Base-by-base conservation (phyloP, 1,140 invertebrate genomes). In the Ditylenchus dipsaci region DNA sequence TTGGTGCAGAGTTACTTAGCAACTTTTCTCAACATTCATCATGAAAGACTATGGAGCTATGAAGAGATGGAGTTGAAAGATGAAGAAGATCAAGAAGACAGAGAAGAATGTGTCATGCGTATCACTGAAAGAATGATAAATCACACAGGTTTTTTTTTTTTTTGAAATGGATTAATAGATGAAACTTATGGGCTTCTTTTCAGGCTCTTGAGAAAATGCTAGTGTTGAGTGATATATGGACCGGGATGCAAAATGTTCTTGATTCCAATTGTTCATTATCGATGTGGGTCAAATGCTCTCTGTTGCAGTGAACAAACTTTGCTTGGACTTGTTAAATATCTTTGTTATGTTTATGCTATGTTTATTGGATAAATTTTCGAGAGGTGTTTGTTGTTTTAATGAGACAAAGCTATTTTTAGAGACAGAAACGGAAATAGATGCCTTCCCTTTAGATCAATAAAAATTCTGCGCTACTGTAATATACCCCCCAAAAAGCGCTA, bases 1-100 rank as follows among this genome's bases (percentile, higher is more conserved):
- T 83, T 95, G n/a, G 88, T 89, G 0, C 90, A 95, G 83, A 89
- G 92, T 0, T 96, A 94, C 86, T 85, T 97, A n/a, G 89, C 88
- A 60, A 85, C 95, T 19, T 96, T 95, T 86, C 82, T 97, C 13
- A 94, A 95, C 84, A 87, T 88, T 30, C 91, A 95, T 81, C 56
- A 70, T 19, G 61, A 57, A 33, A 27, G 63, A 23, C 15, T 74
- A n/a, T 73, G 72, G 72, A 53, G 23, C 49, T 19, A 30, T 21
- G 23, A 27, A 38, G 33, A 53, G 1, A 13, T 9, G 0, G 19
- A 29, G 47, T 3, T 1, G 43, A 30, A 30, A 3, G 43, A n/a
- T 9, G 3, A 62, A 17, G n/a, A 61, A 0, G 59, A 61, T 1
- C 21, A 61, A 5, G 8, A 61, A 61, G 56, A 56, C 9, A 56